Evolutionary conservation across 2,888 invertebrate species (phyloP), one percentile per base, ranked within the genome.

Genomic region (Catotricha subobsoleta): DNA sequence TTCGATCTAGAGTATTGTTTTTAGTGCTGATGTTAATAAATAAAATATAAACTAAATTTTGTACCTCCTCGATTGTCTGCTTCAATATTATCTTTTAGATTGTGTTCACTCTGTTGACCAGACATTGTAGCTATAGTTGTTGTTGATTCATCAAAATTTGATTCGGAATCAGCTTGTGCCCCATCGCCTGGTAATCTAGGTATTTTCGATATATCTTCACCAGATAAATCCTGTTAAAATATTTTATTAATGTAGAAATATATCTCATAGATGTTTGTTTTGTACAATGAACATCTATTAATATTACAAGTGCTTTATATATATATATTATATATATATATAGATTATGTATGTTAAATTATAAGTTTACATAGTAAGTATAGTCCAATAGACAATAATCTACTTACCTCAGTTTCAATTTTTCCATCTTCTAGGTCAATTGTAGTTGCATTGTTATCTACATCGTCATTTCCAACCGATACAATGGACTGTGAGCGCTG

Each of bases 111-210:
- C 13, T 9, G 3, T 28, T 28, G 28, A 28, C n/a, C 28, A 28
- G 9, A 5, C 3, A 28, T 28, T 28, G 9, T 28, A 12, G 12
- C 10, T 12, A n/a, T n/a, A n/a, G 13, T 21, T 15, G 18, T 21
- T 21, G 21, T 3, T 3, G 35, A n/a, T 3, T 23, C 23, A 35
- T 59, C 56, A 50, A 50, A 54, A 47, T 57, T 55, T 30, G 55
- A 56, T 13, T 45, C 45, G 33, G 39, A 39, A 36, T 43, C 42
- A 21, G 40, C 40, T 39, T 45, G 44, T 18, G 46, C 48, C 8
- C 59, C 61, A 49, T 60, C 61, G 42, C 57, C 61, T 30, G 61
- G 58, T 23, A 61, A 52, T 19, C 60, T 55, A 43, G 59, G 59
- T 43, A 60, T 55, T 52, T 56, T 57, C 7, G 59, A 53, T 52